Evolutionary conservation across 30 jellyfish, hydroid and myxozoan genomes (phyloP), one percentile per base, ranked within the genome.

Genomic region (Haliclystus octoradiatus): DNA sequence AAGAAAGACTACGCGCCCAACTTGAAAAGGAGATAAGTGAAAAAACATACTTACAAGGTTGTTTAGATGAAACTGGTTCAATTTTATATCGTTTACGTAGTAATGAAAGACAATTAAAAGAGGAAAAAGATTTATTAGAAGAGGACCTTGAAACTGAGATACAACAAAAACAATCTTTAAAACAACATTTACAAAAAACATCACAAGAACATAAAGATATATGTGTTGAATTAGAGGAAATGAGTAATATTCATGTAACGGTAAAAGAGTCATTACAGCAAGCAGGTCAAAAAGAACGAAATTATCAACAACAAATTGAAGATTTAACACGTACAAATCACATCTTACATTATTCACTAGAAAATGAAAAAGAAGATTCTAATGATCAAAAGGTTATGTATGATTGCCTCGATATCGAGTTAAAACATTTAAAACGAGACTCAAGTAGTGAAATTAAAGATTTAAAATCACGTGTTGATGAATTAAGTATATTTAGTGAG

Each of bases 41-140:
- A 61, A 89, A 82, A 69, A 81, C 77, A 26, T 89, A 89, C 60
- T 52, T 89, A 63, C 95, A 89, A 62, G 93, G 65, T 14, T 89
- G 98, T 66, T 66, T 89, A 57, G 98, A 89, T 49, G 98, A 89
- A 35, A 89, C 95, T 9, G 98, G 98, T 27, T 77, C 72, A 65
- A 77, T 89, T 60, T 65, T 89, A 72, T 75, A 64, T 34, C 98
- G 71, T 63, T 52, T 89, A 35, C 73, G 87, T 24, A 78, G 74
- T 53, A 81, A 79, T 52, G 94, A 89, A 76, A 70, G 75, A 73
- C 52, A 70, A 72, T 61, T 89, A 33, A 33, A 49, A 28, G 84
- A 84, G 27, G 98, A 89, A 46, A 81, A 82, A 68, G 98, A 77
- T 28, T 74, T 71, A 33, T 75, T 89, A 63, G 89, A 76, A 50